Evolutionary conservation across 2,113 vertebrate species (phyloP).

Genomic region (Microtus ochrogaster): DNA sequence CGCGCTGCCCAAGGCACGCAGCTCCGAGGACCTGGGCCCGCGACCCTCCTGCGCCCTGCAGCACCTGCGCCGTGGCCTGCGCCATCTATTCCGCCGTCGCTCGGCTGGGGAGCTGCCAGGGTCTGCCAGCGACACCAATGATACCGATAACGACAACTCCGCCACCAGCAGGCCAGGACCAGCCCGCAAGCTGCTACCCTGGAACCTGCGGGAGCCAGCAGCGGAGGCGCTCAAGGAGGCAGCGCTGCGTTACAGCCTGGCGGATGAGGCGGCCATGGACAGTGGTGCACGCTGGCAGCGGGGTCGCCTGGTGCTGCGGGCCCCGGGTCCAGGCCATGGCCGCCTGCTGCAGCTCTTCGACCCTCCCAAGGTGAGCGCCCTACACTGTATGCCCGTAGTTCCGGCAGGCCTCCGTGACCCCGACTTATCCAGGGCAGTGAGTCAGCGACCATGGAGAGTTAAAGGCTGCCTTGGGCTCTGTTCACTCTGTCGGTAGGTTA

Average conservation of each 20-base stretch:
- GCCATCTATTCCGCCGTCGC: slow-evolving; percentile 90
- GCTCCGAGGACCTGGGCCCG: slow-evolving; percentile 88
- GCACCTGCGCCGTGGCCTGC: slow-evolving; percentile 90
- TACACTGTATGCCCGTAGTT: neutral
- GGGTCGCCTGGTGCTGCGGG: slow-evolving; percentile 93
- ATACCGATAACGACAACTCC: slow-evolving; percentile 54
- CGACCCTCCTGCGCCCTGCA: slow-evolving; percentile 88
- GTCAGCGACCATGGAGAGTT: neutral
- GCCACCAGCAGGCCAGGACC: slow-evolving; percentile 77
- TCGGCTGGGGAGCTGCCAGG: slow-evolving; percentile 81
- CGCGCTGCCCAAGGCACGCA: slow-evolving; percentile 86
- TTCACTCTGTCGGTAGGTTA: neutral
- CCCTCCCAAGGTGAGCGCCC: slow-evolving; percentile 94
- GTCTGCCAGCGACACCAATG: slow-evolving; percentile 43
- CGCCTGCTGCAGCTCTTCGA: slow-evolving; percentile 95
- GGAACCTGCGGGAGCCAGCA: slow-evolving; percentile 87
- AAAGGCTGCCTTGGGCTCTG: neutral
- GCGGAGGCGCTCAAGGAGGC: slow-evolving; percentile 92
- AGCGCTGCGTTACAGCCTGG: slow-evolving; percentile 92
- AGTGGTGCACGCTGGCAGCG: slow-evolving; percentile 93
- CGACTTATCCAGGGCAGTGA: neutral
- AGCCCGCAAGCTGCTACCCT: slow-evolving; percentile 86
- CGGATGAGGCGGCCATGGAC: slow-evolving; percentile 94
- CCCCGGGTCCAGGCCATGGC: slow-evolving; percentile 79
- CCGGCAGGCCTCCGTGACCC: neutral